Base-by-base conservation (phyloP, 2,888 invertebrate species). In the Dorcus hopei region DNA sequence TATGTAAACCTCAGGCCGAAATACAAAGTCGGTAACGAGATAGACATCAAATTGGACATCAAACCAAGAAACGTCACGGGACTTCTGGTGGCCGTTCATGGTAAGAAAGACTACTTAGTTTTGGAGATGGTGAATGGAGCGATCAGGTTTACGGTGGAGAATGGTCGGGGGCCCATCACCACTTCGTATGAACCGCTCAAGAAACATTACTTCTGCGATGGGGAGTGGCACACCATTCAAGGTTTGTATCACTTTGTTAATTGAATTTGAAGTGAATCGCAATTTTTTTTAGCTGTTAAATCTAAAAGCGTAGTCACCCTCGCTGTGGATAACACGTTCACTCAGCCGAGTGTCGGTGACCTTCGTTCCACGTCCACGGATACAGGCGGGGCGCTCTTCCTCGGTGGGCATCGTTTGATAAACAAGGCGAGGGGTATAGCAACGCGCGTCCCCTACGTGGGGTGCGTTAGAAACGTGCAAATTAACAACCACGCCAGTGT, bases 201-300 rank as follows among this genome's bases (percentile, higher is more conserved):
- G 51, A 83, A 85, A 59, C 86, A 88, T 68, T 81, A 83, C 58
- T 84, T 97, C 61, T 99, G 98, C 74, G 95, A 99, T 77, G 97
- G 98, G 49, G 83, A 91, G 55, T 99, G 97, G 97, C 97, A 98
- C 74, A 88, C 84, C 57, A 91, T 96, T 69, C 84, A 86, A 78
- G 88, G 90, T 89, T 19, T 9, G 45, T 19, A 9, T 9, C 7
- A 41, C 7, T 14, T 11, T 11, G 14, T 41, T 41, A 1, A 41
- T 9, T 41, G n/a, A 75, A 76, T 58, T 42, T 41, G 5, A 41
- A 41, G 41, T 11, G 50, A 9, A 50, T 49, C 2, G 14, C 14
- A 41, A 4, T 11, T 41, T 41, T 41, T 41, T 9, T 45, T 42
- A 87, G 95, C 89, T 52, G 85, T 90, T 38, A 97, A 97, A 77